Evolutionary conservation across 2,797 vertebrate genomes (phyloP), one percentile per base, ranked within the genome.

Genomic region (Leucoraja ocellata): DNA sequence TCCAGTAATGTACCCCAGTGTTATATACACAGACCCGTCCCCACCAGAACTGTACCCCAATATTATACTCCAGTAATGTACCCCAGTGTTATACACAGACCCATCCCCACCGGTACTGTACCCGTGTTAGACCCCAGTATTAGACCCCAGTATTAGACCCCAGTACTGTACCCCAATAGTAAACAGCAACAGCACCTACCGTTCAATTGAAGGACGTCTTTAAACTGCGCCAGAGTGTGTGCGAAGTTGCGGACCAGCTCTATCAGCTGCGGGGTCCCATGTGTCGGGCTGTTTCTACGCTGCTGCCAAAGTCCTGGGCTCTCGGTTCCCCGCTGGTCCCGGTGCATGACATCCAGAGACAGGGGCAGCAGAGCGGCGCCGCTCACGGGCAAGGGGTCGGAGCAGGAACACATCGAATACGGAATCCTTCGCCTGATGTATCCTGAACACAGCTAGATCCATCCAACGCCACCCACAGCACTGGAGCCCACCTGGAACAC

Each of bases 271-370:
- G 14, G 7, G 14, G n/a, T n/a, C 0, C 5, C 84, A 54, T 21
- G 28, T 4, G 4, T 16, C n/a, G 3, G 61, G 61, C 11, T 54
- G 58, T n/a, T 2, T 65, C 0, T 9, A 28, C 46, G 10, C 28
- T 46, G 8, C 80, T 63, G 28, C 61, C 84, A 88, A 32, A 0
- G 1, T 2, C 14, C 16, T 5, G 14, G 2, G 61, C 0, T 0
- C 4, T 18, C 61, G 8, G 61, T 0, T 32, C 0, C 0, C 1
- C 61, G 16, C 1, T 21, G 61, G 0, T 2, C 18, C 61, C n/a
- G 61, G 32, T 10, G 14, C 84, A 88, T 88, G 28, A 14, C 61
- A 14, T 21, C 2, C 61, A 63, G 36, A 3, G 14, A 0, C 25
- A 2, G 1, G 1, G 58, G 3, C 61, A 6, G n/a, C 28, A 21